Base-by-base conservation (phyloP, 2,888 invertebrate species). In the Chesias legatella region DNA sequence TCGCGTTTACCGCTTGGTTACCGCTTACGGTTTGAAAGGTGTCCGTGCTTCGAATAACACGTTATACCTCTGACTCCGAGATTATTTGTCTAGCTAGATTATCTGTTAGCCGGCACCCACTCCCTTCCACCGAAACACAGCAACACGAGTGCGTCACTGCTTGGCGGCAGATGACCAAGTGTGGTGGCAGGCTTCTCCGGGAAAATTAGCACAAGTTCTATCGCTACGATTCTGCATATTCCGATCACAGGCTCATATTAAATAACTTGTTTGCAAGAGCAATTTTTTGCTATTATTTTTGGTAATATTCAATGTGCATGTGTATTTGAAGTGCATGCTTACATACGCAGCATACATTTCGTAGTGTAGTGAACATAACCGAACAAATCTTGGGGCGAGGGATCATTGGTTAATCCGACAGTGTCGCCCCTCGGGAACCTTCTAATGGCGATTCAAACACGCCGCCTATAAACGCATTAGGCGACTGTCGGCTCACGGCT, bases 391-490 rank as follows among this genome's bases (percentile, higher is more conserved):
- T 40, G 36, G 34, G 43, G 38, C 37, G 43, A 38, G 48, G 48
- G 51, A 58, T 52, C 51, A 48, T 48, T 41, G 47, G 47, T 48
- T 76, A 78, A 79, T 77, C 72, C 61, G 66, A 60, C 61, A 56
- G 53, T 56, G 62, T 62, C 58, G 47, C 48, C 59, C 58, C 58
- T 38, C 39, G 55, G 56, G 60, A 51, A 53, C 49, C 53, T 60
- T 47, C 51, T 72, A 73, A 80, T 76, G 67, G 73, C 58, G 63
- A 67, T 65, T 73, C 72, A 82, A 81, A 79, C 70, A 67, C 52
- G 60, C 83, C 84, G 82, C 67, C 76, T 52, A 52, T 73, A 75
- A 74, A 74, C 71, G 65, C 69, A 79, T 81, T 82, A 82, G 58
- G 62, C 58, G 66, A 66, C 66, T 71, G 73, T 79, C 79, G 59